phyloP scores from a whole-genome alignment of 2,113 vertebrate species.

The Albula goreensis region DNA sequence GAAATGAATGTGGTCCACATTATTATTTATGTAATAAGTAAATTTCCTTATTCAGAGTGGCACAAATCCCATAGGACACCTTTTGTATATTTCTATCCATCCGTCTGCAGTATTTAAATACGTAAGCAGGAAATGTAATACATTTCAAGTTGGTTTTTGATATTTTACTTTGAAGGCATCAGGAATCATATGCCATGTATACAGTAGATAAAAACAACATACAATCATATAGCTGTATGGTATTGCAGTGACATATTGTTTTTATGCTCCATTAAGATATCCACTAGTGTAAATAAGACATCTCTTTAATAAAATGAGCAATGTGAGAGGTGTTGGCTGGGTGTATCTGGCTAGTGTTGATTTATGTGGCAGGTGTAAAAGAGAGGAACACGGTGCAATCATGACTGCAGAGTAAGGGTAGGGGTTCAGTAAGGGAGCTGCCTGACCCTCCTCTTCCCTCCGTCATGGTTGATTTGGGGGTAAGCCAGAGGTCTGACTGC shows the following conservation, averaged over 20 bases:
- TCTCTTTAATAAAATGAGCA: neutral
- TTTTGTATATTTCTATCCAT: neutral
- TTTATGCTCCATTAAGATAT: no score
- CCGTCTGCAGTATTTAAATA: neutral
- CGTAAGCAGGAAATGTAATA: constrained; percentile 1
- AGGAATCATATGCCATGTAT: constrained; percentile 28
- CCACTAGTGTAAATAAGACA: neutral
- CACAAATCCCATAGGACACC: neutral
- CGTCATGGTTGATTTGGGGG: neutral
- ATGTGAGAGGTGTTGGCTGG: neutral
- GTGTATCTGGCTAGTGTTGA: neutral
- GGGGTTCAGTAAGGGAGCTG: neutral
- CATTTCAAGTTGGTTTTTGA: neutral
- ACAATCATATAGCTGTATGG: neutral
- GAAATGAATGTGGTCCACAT: neutral
- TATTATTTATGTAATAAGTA: neutral
- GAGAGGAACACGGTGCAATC: neutral
- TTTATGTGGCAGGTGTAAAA: neutral
- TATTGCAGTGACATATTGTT: neutral
- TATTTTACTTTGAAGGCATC: neutral
- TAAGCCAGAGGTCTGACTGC: constrained; percentile 40
- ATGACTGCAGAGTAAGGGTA: neutral
- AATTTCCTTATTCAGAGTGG: neutral
- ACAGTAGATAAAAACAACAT: neutral
- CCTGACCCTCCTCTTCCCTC: neutral